Evolutionary conservation across 2,888 invertebrate species (phyloP).

Genomic region (Metellina segmentata): DNA sequence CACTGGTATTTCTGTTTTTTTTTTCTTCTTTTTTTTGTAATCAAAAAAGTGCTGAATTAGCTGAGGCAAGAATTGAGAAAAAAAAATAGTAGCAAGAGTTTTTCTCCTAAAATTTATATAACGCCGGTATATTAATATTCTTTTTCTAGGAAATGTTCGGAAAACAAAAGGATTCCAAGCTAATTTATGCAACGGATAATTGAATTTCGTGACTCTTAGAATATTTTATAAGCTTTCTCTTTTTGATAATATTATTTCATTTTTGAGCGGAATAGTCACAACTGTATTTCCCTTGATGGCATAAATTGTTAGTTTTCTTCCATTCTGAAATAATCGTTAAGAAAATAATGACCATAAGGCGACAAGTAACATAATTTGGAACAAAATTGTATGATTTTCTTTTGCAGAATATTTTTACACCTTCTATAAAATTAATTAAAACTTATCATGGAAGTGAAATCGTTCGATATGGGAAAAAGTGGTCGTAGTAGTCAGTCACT

Average conservation of each 20-base stretch:
- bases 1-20: neutral
- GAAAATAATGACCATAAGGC: too few species aligned
- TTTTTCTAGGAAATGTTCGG: neutral
- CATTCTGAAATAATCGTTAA: neutral
- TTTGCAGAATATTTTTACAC: too few species aligned
- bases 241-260: neutral
- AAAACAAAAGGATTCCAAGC: neutral
- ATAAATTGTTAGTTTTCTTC: neutral
- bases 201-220: neutral
- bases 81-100: neutral
- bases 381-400: too few species aligned
- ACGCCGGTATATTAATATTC: conserved; percentile 18
- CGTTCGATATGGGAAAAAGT: too few species aligned
- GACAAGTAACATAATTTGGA: too few species aligned
- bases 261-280: neutral
- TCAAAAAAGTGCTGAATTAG: neutral
- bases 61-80: neutral
- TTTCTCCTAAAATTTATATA: neutral
- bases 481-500: too few species aligned
- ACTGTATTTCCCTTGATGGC: neutral
- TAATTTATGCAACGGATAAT: neutral
- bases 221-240: neutral
- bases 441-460: too few species aligned
- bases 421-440: too few species aligned
- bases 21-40: neutral